Percentiles rank a stretch among this genome's conserved stretches.
These are phyloP conservation scores for Esox masquinongy DNA, from an alignment of 2,797 vertebrate species.

Conservation along the genomic window DNA sequence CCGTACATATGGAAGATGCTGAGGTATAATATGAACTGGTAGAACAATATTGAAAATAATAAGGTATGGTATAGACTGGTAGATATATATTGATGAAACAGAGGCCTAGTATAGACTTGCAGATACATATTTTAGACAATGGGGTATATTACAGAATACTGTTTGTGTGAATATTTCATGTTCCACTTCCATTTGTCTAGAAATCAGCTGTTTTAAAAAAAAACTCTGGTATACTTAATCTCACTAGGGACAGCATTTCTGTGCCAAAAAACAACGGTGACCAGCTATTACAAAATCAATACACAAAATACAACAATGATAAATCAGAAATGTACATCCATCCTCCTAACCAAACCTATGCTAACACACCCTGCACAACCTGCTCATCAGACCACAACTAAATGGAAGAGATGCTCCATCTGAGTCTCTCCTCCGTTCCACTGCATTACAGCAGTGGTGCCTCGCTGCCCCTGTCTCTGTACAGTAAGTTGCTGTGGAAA, in stretches of 20 bases:
- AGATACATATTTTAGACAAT: no score
- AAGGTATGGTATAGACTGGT: no score
- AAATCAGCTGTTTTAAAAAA: not conserved
- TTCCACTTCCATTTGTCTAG: not conserved
- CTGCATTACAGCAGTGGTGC: conserved; percentile 53
- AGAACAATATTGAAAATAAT: no score
- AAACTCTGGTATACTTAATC: not conserved
- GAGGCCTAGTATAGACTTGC: no score
- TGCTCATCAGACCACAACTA: not conserved
- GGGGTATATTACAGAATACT: no score
- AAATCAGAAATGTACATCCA: not conserved
- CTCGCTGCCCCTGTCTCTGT: conserved; percentile 43
- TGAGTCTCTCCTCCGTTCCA: conserved; percentile 27
- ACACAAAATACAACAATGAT: not conserved
- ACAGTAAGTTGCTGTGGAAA: conserved; percentile 82
- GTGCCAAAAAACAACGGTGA: not conserved
- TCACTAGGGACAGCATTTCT: not conserved
- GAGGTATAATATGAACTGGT: no score
- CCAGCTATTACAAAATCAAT: not conserved
- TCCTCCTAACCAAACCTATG: not conserved
- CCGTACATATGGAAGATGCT: no score
- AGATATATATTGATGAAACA: no score
- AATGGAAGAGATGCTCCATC: not conserved
- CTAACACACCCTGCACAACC: not conserved
- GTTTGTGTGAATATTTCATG: not conserved